Conservation (phyloP, 2,888 invertebrate genomes). For the Mythimna loreyi region DNA sequence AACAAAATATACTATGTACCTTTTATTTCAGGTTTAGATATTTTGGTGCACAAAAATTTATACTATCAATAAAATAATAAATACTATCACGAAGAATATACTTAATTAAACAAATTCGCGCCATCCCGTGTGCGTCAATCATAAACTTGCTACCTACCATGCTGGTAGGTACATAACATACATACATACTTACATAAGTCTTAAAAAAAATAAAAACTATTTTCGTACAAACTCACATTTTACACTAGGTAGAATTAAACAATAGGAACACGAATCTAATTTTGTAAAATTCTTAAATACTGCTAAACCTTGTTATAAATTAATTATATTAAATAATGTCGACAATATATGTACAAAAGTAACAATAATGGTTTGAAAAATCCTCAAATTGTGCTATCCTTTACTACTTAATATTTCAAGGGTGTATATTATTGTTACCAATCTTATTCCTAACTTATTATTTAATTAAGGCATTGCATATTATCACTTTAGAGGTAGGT, state of each 20-base stretch:
- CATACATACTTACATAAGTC: too few relatives aligned
- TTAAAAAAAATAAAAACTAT: background rate
- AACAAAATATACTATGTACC: background rate
- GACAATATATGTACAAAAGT: background rate
- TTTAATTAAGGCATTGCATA: constrained; percentile 7
- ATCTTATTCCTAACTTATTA: background rate
- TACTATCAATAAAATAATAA: background rate
- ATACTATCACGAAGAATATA: background rate
- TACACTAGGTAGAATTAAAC: background rate
- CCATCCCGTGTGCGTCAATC: background rate
- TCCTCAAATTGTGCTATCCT: background rate
- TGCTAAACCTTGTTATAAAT: background rate
- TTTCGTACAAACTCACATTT: background rate
- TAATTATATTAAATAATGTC: background rate
- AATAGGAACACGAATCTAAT: background rate
- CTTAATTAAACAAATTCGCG: background rate
- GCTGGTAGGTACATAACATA: too few relatives aligned
- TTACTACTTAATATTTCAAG: background rate
- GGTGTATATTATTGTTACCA: background rate
- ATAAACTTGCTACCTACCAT: too few relatives aligned
- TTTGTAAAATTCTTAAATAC: background rate
- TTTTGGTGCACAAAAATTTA: background rate
- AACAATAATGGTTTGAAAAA: background rate
- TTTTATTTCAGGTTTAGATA: background rate
- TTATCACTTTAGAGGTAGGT: background rate